Evolutionary conservation across 2,113 vertebrate genomes (phyloP).

Genomic region (Eclectus roratus): DNA sequence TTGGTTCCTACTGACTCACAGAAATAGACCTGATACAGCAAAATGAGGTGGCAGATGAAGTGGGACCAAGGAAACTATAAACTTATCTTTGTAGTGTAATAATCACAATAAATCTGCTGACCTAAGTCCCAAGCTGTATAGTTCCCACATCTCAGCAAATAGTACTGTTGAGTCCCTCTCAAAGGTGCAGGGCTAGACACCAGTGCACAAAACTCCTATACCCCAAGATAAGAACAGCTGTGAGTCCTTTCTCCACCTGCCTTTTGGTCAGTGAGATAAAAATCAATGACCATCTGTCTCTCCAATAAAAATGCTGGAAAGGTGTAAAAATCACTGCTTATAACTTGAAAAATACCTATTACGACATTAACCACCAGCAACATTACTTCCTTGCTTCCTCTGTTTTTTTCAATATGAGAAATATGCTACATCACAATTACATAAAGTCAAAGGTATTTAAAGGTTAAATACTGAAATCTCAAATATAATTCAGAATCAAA

Average conservation of each 20-base stretch:
- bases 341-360: not conserved
- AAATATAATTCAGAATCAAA: not conserved
- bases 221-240: not conserved
- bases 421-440: not conserved
- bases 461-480: not conserved
- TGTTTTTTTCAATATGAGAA: not conserved
- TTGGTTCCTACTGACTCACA: not conserved
- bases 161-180: not conserved
- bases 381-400: constrained; percentile 12
- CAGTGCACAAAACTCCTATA: not conserved
- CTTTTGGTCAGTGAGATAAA: not conserved
- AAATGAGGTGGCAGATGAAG: not conserved
- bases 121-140: not conserved
- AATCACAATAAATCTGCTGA: not conserved
- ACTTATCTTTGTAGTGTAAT: not conserved
- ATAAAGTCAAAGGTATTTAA: not conserved
- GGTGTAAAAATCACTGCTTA: not conserved
- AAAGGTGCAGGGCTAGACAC: not conserved
- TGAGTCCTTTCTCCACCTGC: not conserved
- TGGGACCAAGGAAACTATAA: not conserved
- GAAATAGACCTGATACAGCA: not conserved
- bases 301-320: not conserved
- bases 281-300: not conserved
- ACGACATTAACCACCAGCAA: not conserved
- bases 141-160: not conserved